These are phyloP conservation scores for Heliothis subflexa DNA, from an alignment of 1,140 invertebrate species.

Conservation along the genomic window DNA sequence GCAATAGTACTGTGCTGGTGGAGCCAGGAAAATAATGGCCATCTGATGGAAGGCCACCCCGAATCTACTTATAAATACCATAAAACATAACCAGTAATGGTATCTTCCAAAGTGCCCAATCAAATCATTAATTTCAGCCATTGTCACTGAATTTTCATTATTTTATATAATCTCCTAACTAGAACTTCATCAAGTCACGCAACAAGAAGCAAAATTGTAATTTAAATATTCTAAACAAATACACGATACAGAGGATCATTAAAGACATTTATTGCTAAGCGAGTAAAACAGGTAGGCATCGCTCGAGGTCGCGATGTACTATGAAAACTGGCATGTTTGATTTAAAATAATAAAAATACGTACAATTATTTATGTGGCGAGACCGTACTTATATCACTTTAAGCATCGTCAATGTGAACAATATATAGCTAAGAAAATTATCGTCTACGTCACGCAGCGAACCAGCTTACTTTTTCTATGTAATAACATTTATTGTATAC, in stretches of 20 bases:
- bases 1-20: constrained; percentile 82
- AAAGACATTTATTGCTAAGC: constrained; percentile 25
- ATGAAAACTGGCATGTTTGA: neutral
- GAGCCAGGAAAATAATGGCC: constrained; percentile 88
- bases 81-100: constrained; percentile 88
- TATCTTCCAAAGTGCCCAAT: constrained; percentile 88
- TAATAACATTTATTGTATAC: too few relatives aligned
- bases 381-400: neutral
- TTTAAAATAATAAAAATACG: neutral
- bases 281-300: constrained; percentile 18
- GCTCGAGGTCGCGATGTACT: constrained; percentile 16
- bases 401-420: neutral
- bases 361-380: neutral
- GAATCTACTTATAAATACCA: constrained; percentile 89
- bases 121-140: constrained; percentile 61
- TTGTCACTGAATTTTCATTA: constrained; percentile 36
- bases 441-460: neutral
- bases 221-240: neutral
- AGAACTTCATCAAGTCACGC: neutral
- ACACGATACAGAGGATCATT: neutral
- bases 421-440: neutral
- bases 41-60: constrained; percentile 90
- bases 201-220: too few relatives aligned
- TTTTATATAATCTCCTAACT: neutral
- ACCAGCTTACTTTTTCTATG: too few relatives aligned